Evolutionary conservation across 2,888 invertebrate species (phyloP).

Genomic region (Rhingia campestris): DNA sequence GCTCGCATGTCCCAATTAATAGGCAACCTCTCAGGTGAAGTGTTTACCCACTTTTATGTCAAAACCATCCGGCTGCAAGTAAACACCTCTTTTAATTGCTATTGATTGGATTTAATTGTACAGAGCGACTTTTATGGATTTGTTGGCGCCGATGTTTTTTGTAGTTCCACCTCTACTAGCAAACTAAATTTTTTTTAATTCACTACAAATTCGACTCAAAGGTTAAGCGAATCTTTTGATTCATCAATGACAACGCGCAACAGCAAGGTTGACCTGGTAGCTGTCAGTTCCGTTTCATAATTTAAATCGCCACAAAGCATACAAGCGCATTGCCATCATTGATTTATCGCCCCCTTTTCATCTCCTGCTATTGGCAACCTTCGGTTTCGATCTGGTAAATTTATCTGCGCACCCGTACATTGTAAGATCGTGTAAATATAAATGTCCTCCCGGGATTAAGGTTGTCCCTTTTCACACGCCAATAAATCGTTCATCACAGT

Average conservation of each 20-base stretch:
- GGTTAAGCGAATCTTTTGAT: constrained; percentile 9
- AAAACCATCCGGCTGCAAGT: not conserved
- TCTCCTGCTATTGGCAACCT: not conserved
- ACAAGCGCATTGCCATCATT: not conserved
- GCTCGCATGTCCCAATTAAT: not conserved
- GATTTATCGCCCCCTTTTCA: constrained; percentile 4
- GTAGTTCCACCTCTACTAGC: not conserved
- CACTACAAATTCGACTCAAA: not conserved
- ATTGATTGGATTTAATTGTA: not conserved
- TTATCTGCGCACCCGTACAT: not conserved
- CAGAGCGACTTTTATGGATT: not conserved
- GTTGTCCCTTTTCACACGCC: too few species aligned
- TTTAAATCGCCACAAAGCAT: constrained; percentile 17
- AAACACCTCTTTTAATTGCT: not conserved
- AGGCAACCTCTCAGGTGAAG: not conserved
- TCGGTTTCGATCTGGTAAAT: not conserved
- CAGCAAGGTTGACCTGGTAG: constrained; percentile 22
- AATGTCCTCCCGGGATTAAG: too few species aligned
- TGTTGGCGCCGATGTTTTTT: not conserved
- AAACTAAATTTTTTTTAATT: not conserved
- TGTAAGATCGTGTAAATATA: too few species aligned
- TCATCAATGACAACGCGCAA: constrained; percentile 7
- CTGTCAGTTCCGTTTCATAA: constrained; percentile 19
- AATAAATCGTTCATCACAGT: not conserved
- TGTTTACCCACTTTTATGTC: not conserved